Evolutionary conservation across 2,113 vertebrate species (phyloP), one percentile per base, ranked within the genome.

Genomic region (Ptychochromis oligacanthus): DNA sequence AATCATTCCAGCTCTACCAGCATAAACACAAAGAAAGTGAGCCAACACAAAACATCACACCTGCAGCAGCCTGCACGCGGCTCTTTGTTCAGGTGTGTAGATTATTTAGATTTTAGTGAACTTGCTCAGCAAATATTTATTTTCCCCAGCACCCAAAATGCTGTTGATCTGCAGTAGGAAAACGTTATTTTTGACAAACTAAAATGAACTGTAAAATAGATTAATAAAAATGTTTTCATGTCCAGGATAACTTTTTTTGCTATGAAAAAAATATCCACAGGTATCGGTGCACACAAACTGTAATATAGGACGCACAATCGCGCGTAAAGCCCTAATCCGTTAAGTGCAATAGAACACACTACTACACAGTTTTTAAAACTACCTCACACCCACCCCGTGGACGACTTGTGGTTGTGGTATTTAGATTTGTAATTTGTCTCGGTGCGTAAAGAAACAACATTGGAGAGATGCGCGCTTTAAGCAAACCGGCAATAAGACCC

Each of bases 361-460:
- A 11, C 43, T 6, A 18, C 26, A 72, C 26, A 17, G 20, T 7
- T 5, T 72, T 49, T 70, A 52, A 22, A 70, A 49, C 10, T 5
- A 72, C 31, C 24, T 31, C 46, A 28, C 46, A 72, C 17, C 43
- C 26, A 7, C 52, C 46, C 13, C 46, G 52, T 15, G 17, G 13
- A 28, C 43, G 7, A n/a, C 46, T 72, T 52, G 43, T 52, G 6
- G 24, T 26, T 52, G 15, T 72, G 17, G n/a, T n/a, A 10, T n/a
- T 10, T 10, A 20, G 15, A 31, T 38, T 43, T 58, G 60, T 40
- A 59, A 40, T 43, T 14, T 6, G 1, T 13, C 13, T 75, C 17
- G 4, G 34, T 84, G 85, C 58, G 31, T 70, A 81, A 87, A 79
- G 13, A 52, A 72, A 4, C 20, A 20, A 26, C 20, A 6, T 26